These are phyloP conservation scores for Drosophila koepferae DNA, from an alignment of 2,888 invertebrate species.

Conservation along the genomic window DNA sequence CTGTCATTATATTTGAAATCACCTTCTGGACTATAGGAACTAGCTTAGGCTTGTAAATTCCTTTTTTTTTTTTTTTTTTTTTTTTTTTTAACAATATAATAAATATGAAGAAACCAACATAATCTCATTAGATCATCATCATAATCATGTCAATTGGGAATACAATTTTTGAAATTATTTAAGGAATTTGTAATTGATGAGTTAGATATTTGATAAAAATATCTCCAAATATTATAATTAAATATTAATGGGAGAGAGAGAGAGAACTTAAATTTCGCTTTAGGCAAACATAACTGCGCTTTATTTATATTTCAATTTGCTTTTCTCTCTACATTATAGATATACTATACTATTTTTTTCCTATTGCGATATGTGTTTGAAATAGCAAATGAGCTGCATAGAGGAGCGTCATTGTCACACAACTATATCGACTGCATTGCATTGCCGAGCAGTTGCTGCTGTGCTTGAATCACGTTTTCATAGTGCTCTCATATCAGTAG, in stretches of 20 bases:
- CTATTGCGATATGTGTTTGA: conserved; percentile 44
- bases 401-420: conserved; percentile 45
- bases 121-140: no score
- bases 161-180: no score
- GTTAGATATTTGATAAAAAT: no score
- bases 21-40: neutral
- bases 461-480: conserved; percentile 39
- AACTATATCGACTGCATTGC: neutral
- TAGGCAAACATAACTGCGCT: neutral
- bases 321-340: conserved; percentile 19
- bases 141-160: no score
- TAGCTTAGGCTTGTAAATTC: neutral
- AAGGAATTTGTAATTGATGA: no score
- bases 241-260: no score
- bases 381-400: conserved; percentile 29
- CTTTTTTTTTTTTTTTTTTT: no score
- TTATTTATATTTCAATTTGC: neutral
- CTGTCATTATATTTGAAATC: conserved; percentile 7
- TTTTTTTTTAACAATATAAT: neutral
- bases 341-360: conserved; percentile 26
- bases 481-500: conserved; percentile 32
- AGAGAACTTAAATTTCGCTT: neutral
- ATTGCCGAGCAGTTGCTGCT: neutral
- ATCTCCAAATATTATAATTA: no score
- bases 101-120: no score